Evolutionary conservation across 1,140 invertebrate genomes (phyloP).

Genomic region (Ridgeia piscesae): DNA sequence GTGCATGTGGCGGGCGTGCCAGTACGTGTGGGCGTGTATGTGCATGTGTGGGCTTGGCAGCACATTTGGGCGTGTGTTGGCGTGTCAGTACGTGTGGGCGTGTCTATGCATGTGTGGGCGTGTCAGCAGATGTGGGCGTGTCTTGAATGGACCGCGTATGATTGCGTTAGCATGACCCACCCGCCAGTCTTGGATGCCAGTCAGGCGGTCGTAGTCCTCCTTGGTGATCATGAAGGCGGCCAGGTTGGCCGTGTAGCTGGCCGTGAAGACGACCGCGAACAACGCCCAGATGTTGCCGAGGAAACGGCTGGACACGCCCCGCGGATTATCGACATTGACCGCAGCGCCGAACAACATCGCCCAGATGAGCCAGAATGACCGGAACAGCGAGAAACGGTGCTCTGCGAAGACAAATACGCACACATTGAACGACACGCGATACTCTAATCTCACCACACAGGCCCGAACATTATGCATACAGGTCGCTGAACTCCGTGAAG

Average conservation of each 20-base stretch:
- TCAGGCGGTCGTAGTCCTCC: slow-evolving; percentile 94
- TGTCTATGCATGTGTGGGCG: not conserved
- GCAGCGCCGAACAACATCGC: slow-evolving; percentile 97
- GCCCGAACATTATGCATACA: not conserved
- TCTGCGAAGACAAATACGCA: slow-evolving; percentile 44
- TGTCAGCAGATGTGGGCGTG: not conserved
- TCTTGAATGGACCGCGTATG: not conserved
- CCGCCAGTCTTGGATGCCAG: slow-evolving; percentile 83
- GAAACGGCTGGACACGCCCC: slow-evolving; percentile 87
- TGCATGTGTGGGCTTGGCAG: no score
- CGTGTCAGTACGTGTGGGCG: not conserved
- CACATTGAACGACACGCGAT: not conserved
- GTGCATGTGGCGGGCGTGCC: no score
- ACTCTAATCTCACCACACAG: no score
- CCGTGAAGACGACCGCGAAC: slow-evolving; percentile 73
- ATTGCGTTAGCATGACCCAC: slow-evolving; percentile 47
- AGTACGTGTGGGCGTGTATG: not conserved
- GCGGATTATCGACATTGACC: slow-evolving; percentile 91
- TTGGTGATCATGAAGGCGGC: slow-evolving; percentile 99
- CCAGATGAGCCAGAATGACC: slow-evolving; percentile 99
- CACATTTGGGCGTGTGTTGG: not conserved
- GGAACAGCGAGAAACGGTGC: slow-evolving; percentile 88
- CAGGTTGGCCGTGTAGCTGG: slow-evolving; percentile 61
- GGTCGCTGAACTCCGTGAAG: no score
- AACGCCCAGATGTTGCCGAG: slow-evolving; percentile 98